Conservation (phyloP, 2,888 invertebrate genomes). For the Lissonota sp. region DNA sequence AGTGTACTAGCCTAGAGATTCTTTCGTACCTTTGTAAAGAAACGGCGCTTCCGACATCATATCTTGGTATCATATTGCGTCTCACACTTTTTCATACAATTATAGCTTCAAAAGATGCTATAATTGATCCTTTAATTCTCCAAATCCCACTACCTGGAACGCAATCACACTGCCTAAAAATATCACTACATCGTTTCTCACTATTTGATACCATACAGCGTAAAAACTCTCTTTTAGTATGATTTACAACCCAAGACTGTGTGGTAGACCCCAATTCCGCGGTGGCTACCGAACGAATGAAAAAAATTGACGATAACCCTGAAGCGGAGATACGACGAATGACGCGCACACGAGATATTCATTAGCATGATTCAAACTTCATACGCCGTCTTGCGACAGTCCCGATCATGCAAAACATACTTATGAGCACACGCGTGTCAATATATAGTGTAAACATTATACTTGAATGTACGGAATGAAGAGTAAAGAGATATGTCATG, state of each 20-base stretch:
- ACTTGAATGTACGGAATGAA: slow-evolving; percentile 32
- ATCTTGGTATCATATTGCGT: slow-evolving; percentile 77
- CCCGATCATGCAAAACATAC: slow-evolving; percentile 20
- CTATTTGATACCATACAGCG: not conserved
- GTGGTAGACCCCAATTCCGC: slow-evolving; percentile 5
- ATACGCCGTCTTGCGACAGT: slow-evolving; percentile 25
- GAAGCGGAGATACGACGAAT: slow-evolving; percentile 57
- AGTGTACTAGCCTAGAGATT: not conserved
- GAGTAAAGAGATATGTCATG: not conserved
- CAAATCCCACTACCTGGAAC: not conserved
- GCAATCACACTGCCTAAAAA: not conserved
- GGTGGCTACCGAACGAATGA: slow-evolving; percentile 45
- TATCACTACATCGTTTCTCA: slow-evolving; percentile 5
- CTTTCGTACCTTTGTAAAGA: slow-evolving; percentile 77
- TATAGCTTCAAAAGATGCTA: not conserved
- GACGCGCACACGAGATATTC: slow-evolving; percentile 46
- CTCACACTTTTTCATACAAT: not conserved
- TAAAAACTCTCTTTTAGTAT: not conserved
- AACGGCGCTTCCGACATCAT: slow-evolving; percentile 78
- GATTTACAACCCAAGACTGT: not conserved
- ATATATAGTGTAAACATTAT: slow-evolving; percentile 40
- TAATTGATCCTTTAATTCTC: slow-evolving; percentile 1
- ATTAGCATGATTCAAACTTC: slow-evolving; percentile 54
- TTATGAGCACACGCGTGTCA: slow-evolving; percentile 24
- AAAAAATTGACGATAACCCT: slow-evolving; percentile 74